Evolutionary conservation across 2,113 vertebrate genomes (phyloP).

Genomic region (Psittacara wagleri): DNA sequence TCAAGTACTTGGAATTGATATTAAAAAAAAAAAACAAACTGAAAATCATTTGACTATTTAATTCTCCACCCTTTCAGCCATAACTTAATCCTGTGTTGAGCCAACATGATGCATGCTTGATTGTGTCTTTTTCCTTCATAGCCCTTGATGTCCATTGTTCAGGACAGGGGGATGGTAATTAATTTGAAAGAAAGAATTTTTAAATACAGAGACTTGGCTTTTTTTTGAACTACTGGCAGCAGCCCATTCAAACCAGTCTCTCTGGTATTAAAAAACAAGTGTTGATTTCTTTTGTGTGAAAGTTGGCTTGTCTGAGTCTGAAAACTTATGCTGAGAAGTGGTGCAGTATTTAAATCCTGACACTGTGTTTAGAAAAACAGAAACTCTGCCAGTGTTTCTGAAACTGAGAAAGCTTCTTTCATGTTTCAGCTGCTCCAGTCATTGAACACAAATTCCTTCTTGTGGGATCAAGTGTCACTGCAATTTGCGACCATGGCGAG

Average conservation of each 20-base stretch:
- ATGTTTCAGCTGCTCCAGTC: neutral
- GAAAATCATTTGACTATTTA: neutral
- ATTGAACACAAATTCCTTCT: constrained; percentile 14
- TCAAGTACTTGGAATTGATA: neutral
- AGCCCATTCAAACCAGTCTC: neutral
- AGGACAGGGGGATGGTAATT: neutral
- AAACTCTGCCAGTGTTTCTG: constrained; percentile 6
- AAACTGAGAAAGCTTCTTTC: constrained; percentile 3
- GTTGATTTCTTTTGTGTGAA: constrained; percentile 21
- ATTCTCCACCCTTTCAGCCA: neutral
- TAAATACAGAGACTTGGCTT: neutral
- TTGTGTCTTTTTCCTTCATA: neutral
- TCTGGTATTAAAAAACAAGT: constrained; percentile 2
- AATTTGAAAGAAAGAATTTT: neutral
- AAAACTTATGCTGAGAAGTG: neutral
- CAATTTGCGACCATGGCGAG: neutral
- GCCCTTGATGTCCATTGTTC: neutral
- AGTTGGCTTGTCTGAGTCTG: neutral
- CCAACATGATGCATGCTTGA: neutral
- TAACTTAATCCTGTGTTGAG: neutral
- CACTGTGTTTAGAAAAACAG: neutral
- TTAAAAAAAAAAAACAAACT: neutral
- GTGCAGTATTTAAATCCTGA: constrained; percentile 22
- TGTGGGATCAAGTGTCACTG: neutral
- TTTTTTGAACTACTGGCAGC: neutral